These are phyloP conservation scores for Callocephalon fimbriatum DNA, from an alignment of 2,113 vertebrate species.

Conservation along the genomic window DNA sequence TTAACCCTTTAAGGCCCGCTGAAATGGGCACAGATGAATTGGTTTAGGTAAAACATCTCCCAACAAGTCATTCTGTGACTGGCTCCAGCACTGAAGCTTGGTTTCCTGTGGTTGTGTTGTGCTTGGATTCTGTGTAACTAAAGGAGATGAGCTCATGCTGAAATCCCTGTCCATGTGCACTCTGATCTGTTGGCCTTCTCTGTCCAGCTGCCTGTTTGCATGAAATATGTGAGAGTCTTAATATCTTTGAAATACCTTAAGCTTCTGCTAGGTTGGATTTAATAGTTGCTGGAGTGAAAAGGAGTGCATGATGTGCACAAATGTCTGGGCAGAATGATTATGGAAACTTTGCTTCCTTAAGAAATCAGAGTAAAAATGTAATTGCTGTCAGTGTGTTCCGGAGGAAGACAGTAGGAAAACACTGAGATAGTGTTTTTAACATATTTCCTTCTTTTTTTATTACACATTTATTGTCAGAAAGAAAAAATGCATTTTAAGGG, in stretches of 20 bases:
- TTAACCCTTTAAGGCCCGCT: neutral
- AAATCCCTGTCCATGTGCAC: neutral
- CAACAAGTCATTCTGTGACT: neutral
- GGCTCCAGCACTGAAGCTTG: neutral
- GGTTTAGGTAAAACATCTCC: neutral
- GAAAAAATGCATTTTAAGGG: neutral
- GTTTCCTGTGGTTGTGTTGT: neutral
- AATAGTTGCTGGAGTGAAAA: neutral
- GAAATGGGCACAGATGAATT: neutral
- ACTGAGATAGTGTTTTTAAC: neutral
- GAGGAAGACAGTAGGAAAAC: neutral
- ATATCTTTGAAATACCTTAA: neutral
- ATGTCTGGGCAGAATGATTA: neutral
- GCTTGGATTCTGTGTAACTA: neutral
- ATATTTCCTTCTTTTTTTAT: neutral
- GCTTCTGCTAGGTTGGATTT: neutral
- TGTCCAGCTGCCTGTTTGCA: neutral
- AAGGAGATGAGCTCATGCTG: neutral
- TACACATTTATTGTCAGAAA: neutral
- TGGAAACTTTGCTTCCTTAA: slow-evolving; percentile 4
- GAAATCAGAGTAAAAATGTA: neutral
- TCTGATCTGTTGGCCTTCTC: neutral
- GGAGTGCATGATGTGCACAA: neutral
- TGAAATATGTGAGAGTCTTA: neutral
- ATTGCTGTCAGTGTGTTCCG: neutral